Evolutionary conservation across 2,888 invertebrate species (phyloP), one percentile per base, ranked within the genome.

Genomic region (Epiblema foenella): DNA sequence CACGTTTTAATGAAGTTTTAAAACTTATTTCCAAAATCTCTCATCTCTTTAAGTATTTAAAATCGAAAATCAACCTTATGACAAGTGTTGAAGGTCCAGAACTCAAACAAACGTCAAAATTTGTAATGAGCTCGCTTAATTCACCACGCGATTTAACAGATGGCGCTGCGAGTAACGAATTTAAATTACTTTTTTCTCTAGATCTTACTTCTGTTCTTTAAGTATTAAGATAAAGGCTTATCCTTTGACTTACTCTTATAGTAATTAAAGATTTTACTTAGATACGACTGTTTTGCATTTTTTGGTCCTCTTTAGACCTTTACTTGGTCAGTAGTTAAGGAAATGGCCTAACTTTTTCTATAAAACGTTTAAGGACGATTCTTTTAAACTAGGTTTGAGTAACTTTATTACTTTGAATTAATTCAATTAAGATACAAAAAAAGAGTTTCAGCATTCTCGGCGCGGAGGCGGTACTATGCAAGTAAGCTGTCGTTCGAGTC

Each of bases 131-230:
- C 2, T 39, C 11, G 0, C 7, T 2, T n/a, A 54, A 54, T 20
- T 51, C 15, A 52, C 17, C 46, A n/a, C n/a, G 86, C 87, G 86
- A 86, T 86, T 87, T 85, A 84, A 76, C 89, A 89, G 89, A 88
- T 87, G 88, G 85, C 82, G 81, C 79, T 73, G 75, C 73, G 79
- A 79, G 80, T 85, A 85, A 85, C 84, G 83, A 86, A 89, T 88
- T 90, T 83, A 86, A 89, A 89, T 87, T 81, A 85, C 83, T 87
- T 83, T 73, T 72, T 75, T 62, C 46, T 76, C 75, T 65, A 76
- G 73, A 80, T 80, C 77, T 77, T 78, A 79, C 81, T 77, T 78
- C 74, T 72, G 68, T 64, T 78, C 83, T 85, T 84, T 46, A 46
- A 46, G 87, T 84, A 83, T 74, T 74, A 75, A 83, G 85, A 87